Evolutionary conservation across 2,888 invertebrate genomes (phyloP), one percentile per base, ranked within the genome.

Genomic region (Cyrtodaria siliqua): DNA sequence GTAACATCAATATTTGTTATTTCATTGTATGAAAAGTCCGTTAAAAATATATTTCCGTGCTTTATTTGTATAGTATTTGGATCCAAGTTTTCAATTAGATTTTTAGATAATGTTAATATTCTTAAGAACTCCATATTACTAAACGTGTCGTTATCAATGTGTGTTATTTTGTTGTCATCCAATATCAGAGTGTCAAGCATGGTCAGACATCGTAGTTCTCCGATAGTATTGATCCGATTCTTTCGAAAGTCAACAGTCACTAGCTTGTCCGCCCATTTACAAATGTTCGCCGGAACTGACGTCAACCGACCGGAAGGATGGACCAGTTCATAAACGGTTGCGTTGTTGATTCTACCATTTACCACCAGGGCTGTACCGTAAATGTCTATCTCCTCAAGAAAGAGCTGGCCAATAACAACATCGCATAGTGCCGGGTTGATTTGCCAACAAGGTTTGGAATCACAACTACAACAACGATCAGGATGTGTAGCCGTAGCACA

Each of bases 371-470:
- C 27, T 2, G 55, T 26, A 24, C 76, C 76, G 20, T 60, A 66
- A 2, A 70, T 57, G 27, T 70, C 62, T 12, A 23, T 52, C 23
- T 57, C 55, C 42, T 76, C 76, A 12, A 71, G 29, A 33, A 29
- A n/a, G 16, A 71, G 42, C 12, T 64, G 29, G 1, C 16, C 64
- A 16, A 76, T 27, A 2, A 42, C 61, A 1, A 66, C 66, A 6
- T 50, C 61, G 49, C 76, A 76, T 2, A 59, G 40, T 16, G 50
- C 47, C 1, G 61, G 2, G n/a, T 70, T 42, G 2, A 70, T 60
- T 38, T 70, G 44, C 70, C 70, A 70, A 27, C 76, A 76, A 1
- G 57, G 69, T 52, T 55, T 24, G 8, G 76, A 59, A n/a, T 55
- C 6, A 20, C 76, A 76, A 9, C 53, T 18, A 27, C 76, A 76